Evolutionary conservation across 2,113 vertebrate genomes (phyloP), one percentile per base, ranked within the genome.

Genomic region (Eurystomus gularis): DNA sequence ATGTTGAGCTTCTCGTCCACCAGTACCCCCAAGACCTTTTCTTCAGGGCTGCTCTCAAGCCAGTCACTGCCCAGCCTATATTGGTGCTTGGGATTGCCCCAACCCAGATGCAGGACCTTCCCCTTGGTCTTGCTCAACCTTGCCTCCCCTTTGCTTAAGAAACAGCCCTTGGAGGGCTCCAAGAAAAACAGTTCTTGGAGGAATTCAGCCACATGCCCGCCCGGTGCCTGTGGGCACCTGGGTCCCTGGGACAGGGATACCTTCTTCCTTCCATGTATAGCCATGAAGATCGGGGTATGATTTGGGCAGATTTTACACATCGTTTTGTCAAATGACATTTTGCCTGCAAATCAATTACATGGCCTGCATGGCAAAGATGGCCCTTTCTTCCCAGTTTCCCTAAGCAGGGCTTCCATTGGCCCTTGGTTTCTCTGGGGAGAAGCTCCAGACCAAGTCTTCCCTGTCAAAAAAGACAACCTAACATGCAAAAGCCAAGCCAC

Each of bases 101-200:
- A n/a, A n/a, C n/a, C n/a, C n/a, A n/a, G n/a, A n/a, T n/a, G n/a
- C n/a, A n/a, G n/a, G n/a, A n/a, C n/a, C n/a, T n/a, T n/a, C n/a
- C n/a, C n/a, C n/a, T n/a, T n/a, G n/a, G n/a, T n/a, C 65, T 89
- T 35, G 5, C 68, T 40, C 75, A 61, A 5, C 33, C 52, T 57
- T 61, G n/a, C n/a, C 57, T 40, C 16, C 20, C 21, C 20, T 42
- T 11, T 11, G 4, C 52, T 65, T 15, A 48, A 18, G 19, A 3
- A 48, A 17, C 40, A 83, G 40, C 25, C 28, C 26, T 1, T 18
- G 33, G 66, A 26, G 33, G 66, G 33, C 46, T 70, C 24, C 46
- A 49, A 35, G 33, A 35, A 15, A 17, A 69, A 0, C 2, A 0
- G 26, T 31, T n/a, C 10, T 18, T 5, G 40, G 6, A 37, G 54